Percentiles rank a stretch among this genome's conserved stretches.
These are phyloP conservation scores for Cylas formicarius DNA, from an alignment of 1,140 invertebrate genomes.

Conservation along the genomic window DNA sequence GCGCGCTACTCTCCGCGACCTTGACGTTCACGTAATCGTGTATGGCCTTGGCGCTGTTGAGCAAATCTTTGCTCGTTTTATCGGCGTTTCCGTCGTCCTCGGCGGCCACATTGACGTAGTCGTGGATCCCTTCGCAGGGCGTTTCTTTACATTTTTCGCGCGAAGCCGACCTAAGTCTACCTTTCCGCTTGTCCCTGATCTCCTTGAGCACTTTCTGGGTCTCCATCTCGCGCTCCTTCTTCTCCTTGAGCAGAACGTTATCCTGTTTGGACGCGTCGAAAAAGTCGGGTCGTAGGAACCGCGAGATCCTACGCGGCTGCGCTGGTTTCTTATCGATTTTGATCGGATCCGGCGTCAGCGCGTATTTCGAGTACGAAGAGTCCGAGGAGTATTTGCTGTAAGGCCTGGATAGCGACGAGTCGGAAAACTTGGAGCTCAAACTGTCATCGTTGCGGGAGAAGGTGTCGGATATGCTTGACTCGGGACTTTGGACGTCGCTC, in stretches of 20 bases:
- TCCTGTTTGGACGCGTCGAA: slow-evolving; percentile 66
- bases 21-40: slow-evolving; percentile 32
- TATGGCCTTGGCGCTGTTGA: slow-evolving; percentile 17
- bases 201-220: slow-evolving; percentile 57
- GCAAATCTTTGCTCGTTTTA: neutral
- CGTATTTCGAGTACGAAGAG: slow-evolving; percentile 15
- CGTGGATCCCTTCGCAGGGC: slow-evolving; percentile 10
- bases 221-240: slow-evolving; percentile 57
- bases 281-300: slow-evolving; percentile 70
- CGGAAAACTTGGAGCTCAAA: slow-evolving; percentile 22
- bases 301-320: slow-evolving; percentile 49
- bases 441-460: slow-evolving; percentile 27
- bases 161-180: slow-evolving; percentile 33
- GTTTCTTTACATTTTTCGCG: neutral
- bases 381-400: slow-evolving; percentile 26
- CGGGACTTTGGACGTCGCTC: slow-evolving; percentile 29
- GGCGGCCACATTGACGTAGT: slow-evolving; percentile 24
- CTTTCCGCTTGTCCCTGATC: slow-evolving; percentile 53
- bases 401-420: slow-evolving; percentile 23
- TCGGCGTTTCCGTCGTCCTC: neutral
- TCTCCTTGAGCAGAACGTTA: slow-evolving; percentile 60
- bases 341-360: slow-evolving; percentile 16
- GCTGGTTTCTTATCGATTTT: slow-evolving; percentile 33
- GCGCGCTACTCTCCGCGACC: slow-evolving; percentile 19
- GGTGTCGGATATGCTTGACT: slow-evolving; percentile 36